Evolutionary conservation across 2,888 invertebrate species (phyloP), one percentile per base, ranked within the genome.

Genomic region (Chirona hameri): DNA sequence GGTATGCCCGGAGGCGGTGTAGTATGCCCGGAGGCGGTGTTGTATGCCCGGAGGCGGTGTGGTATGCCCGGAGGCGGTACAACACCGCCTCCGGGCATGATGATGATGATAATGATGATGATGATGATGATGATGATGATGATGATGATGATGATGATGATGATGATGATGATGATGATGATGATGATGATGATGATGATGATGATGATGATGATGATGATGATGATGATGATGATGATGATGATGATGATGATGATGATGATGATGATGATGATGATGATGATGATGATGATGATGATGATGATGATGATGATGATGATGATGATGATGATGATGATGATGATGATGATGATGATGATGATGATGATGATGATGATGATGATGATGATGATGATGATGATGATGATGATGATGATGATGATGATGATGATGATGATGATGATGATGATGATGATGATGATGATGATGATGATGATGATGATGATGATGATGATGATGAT

Each of bases 101-200:
- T n/a, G n/a, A n/a, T n/a, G n/a, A 65, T 65, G 21, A 65, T 65
- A 18, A 65, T 65, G 21, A 65, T 65, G 21, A 65, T 65, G 21
- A 65, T 65, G 21, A 65, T 65, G 21, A 65, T 65, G 21, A 65
- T 65, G 21, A 65, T 65, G 21, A 65, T 65, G 21, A 65, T 65
- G 21, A 65, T 65, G 21, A 65, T 65, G 21, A 65, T 65, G 21
- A 65, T 65, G 21, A 65, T 65, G 21, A 65, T 65, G 21, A 65
- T 65, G 21, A 65, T 65, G 65, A 65, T 65, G 65, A 65, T 65
- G 65, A 65, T 79, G 31, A 79, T 29, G 31, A 79, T 79, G 79
- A 29, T 79, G 31, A 29, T 79, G 31, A 79, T 29, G 79, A 79
- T 29, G 79, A 29, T 79, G 79, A 79, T 79, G 79, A 79, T 79